Base-by-base conservation (phyloP, 2,888 invertebrate genomes). In the Eupithecia dodoneata region DNA sequence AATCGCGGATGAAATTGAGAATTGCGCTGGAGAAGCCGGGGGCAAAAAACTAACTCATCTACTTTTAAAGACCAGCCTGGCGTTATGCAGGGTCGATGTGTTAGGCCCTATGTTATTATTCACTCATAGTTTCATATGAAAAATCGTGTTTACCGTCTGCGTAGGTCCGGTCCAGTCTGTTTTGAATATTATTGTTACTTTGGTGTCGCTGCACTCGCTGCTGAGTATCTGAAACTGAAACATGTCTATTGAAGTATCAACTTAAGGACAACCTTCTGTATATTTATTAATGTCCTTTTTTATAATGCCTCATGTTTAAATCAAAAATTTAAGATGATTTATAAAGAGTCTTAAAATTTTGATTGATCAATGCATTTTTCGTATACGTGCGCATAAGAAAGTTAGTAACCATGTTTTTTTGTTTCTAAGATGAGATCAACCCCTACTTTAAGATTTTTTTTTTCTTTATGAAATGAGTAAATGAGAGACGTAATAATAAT, bases 181-280 rank as follows among this genome's bases (percentile, higher is more conserved):
- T 92, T 73, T 90, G 92, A 72, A 88, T 85, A 70, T 45, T 47
- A 70, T 86, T 90, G 84, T 89, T 91, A 83, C 85, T 92, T 89
- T 94, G 93, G 87, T 94, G 94, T 87, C 94, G 88, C 55, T 92
- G 92, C 69, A 94, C 94, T 81, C 94, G 90, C 83, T 93, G 93
- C 81, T 93, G 93, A 70, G 91, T 88, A 81, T 94, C 94, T 89
- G 91, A 83, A 88, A 93, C 88, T 88, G 76, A 70, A 65, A 81
- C 63, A 12, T 59, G 2, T 18, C 18, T 10, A 30, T 30, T 59
- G 63, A 59, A 30, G 63, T 63, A 55, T 52, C n/a, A n/a, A 52
- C 12, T 12, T 49, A 13, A 49, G 47, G 13, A 13, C 12, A 13
- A 13, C 49, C 12, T 13, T 49, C 12, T 12, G 10, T 12, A 49